Evolutionary conservation across 1,140 invertebrate genomes (phyloP), one percentile per base, ranked within the genome.

Genomic region (Antheraea pernyi): DNA sequence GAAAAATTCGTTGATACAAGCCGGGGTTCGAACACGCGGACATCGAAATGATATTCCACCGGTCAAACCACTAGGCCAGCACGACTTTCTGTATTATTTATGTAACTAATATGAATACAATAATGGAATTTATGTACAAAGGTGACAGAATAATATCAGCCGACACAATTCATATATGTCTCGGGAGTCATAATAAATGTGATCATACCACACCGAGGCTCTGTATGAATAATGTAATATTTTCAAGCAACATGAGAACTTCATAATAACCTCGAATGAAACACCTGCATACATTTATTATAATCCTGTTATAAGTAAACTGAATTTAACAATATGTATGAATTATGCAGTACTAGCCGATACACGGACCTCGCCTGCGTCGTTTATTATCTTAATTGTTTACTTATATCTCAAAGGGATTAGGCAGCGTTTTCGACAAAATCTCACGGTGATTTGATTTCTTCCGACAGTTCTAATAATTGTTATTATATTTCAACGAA

Each of bases 141-240:
- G 46, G 4, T 53, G 11, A 53, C 46, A 53, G 46, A 53, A 53
- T 53, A 53, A 53, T 53, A 53, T 53, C 46, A 53, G 11, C 11
- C 46, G 46, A 53, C 46, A n/a, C 46, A 53, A 53, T 53, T 53
- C 16, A 53, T 53, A 53, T 53, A 10, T 53, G 46, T 53, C 46
- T 53, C 11, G 9, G 11, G 16, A 13, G 11, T 16, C 46, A 13
- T 53, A 53, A 53, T 53, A 53, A 53, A 53, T 53, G 46, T 13
- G 46, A 53, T 53, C 46, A 53, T 53, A 53, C 46, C 11, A 53
- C 46, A n/a, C 46, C 11, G 46, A n/a, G 46, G 46, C 46, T 53
- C 46, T 9, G 10, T 53, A 53, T 53, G 46, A 53, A 53, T 53
- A 53, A 53, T 53, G 46, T n/a, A 53, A 16, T 53, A 53, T 53